A percentile compares a stretch with the other conserved stretches of the same genome.
These are phyloP conservation scores for Morone saxatilis DNA, from an alignment of 2,113 vertebrate genomes.

Conservation along the genomic window DNA sequence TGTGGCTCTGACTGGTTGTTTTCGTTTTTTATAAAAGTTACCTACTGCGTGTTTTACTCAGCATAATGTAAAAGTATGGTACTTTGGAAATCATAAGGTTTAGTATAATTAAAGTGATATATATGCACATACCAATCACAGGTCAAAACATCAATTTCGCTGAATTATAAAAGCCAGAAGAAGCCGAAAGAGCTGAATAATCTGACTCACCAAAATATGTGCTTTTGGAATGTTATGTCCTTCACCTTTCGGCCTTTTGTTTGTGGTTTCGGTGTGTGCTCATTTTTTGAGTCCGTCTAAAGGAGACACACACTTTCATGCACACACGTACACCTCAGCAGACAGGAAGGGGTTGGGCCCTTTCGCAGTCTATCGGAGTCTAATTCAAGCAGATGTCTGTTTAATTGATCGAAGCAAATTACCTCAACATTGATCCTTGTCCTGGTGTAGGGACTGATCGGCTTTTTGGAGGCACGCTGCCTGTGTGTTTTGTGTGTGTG, in stretches of 20 bases:
- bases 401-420: slow-evolving; percentile 87
- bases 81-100: too few relatives aligned
- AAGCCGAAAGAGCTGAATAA: too few relatives aligned
- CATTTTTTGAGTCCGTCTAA: neutral
- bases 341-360: slow-evolving; percentile 14
- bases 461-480: slow-evolving; percentile 45
- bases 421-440: slow-evolving; percentile 81
- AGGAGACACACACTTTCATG: neutral
- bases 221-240: neutral
- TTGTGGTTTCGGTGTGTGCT: slow-evolving; percentile 29
- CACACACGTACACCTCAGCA: slow-evolving; percentile 1
- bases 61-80: too few relatives aligned
- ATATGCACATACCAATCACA: too few relatives aligned
- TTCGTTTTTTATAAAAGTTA: too few relatives aligned
- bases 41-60: too few relatives aligned
- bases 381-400: slow-evolving; percentile 85
- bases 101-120: too few relatives aligned
- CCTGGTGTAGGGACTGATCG: slow-evolving; percentile 64
- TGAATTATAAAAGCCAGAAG: too few relatives aligned
- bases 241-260: slow-evolving; percentile 18
- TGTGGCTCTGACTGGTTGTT: too few relatives aligned
- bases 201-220: neutral
- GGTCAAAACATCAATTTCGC: too few relatives aligned
- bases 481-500: slow-evolving; percentile 34
- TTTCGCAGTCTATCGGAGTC: slow-evolving; percentile 76